Base-by-base conservation (phyloP, 2,888 invertebrate genomes). In the Drosophila austrosaltans region DNA sequence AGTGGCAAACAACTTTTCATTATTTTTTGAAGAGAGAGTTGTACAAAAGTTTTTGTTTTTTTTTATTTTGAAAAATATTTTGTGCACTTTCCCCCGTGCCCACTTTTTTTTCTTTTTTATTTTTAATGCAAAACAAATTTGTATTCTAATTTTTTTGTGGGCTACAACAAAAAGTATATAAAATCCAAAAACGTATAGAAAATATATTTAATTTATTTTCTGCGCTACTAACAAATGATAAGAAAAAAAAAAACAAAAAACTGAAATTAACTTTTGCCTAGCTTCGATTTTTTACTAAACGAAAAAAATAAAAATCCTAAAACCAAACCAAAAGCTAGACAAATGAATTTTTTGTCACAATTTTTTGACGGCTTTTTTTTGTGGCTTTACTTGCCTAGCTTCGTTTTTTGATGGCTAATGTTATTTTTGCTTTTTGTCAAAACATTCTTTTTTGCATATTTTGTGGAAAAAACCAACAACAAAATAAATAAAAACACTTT, bases 311-410 rank as follows among this genome's bases (percentile, higher is more conserved):
- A 30, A 28, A 28, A 16, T 16, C 16, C 16, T 28, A 28, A 28
- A 28, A 16, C 54, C 40, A 66, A 25, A 59, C 36, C 60, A 44
- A 62, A 36, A 36, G 25, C 36, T 39, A 48, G 25, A 25, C 10
- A 48, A 48, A 25, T 16, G 22, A 48, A 42, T 72, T 8, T 68
- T 68, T 74, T 63, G 63, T 62, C 58, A 67, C 78, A 78, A 76
- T 44, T 42, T 72, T 87, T 83, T 87, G 82, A 16, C 0, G 16
- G 16, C 16, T 16, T 16, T 86, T 85, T 83, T 87, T 87, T 81
- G 82, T 74, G 76, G 88, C 86, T 83, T 82, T 69, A 42, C 10
- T 42, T 67, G 59, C 72, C 74, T 62, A 48, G 54, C 68, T 58
- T 65, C 16, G 16, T 74, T 20, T 25, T 71, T 75, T 69, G 65